Percentiles rank a stretch among this genome's conserved stretches.
phyloP scores from a whole-genome alignment of 2,113 vertebrate species.

The Zonotrichia leucophrys region DNA sequence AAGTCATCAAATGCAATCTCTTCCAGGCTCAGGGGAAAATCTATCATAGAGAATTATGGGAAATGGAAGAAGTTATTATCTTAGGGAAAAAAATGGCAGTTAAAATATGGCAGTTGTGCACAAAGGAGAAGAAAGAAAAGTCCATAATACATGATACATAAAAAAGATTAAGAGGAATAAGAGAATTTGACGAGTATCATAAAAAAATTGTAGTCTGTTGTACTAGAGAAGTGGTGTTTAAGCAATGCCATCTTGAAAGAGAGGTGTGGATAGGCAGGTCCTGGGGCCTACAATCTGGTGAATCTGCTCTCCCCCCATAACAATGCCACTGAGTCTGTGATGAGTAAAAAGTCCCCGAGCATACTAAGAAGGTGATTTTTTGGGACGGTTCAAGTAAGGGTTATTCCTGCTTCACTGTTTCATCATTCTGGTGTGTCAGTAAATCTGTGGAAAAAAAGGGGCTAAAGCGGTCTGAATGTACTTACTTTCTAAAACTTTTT shows the following conservation, averaged over 20 bases:
- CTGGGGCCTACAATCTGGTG: background rate
- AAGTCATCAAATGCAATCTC: slow-evolving; percentile 24
- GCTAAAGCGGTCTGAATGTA: background rate
- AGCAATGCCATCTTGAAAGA: background rate
- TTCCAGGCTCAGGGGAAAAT: slow-evolving; percentile 1
- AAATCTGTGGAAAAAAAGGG: background rate
- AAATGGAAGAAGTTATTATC: background rate
- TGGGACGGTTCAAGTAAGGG: background rate
- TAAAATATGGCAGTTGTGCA: background rate
- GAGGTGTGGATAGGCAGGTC: background rate
- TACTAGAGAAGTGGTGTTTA: background rate
- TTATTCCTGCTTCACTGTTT: background rate
- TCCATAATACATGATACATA: background rate
- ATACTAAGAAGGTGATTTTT: background rate
- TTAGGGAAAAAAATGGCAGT: background rate
- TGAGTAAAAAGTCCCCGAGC: background rate
- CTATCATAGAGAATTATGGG: background rate
- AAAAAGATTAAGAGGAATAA: background rate
- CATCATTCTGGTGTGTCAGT: background rate
- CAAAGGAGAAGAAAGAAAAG: background rate
- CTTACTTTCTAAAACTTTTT: background rate
- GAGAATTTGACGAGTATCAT: background rate
- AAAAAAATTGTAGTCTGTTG: background rate
- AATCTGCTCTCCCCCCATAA: background rate
- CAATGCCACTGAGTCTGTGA: background rate